These are phyloP conservation scores for Quadroppia sp. DNA, from an alignment of 2,888 invertebrate species.

Conservation along the genomic window DNA sequence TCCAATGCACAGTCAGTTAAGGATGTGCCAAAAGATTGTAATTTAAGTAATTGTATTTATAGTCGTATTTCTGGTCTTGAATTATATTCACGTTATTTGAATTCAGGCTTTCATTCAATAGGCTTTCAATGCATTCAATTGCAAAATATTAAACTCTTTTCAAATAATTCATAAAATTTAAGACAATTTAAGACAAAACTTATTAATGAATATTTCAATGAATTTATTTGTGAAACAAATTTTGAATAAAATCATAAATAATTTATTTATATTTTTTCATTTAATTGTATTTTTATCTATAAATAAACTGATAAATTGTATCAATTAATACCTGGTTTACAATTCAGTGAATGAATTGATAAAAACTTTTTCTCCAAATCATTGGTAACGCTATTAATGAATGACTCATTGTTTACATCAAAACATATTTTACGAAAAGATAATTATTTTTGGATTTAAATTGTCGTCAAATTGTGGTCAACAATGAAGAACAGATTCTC, in stretches of 20 bases:
- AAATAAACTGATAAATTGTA: no score
- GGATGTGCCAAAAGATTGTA: neutral
- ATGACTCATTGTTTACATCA: neutral
- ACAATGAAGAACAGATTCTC: constrained; percentile 89
- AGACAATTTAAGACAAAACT: neutral
- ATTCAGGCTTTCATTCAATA: constrained; percentile 61
- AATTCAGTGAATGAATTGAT: no score
- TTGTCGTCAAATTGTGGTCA: neutral
- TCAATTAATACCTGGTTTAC: no score
- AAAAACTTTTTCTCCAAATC: no score
- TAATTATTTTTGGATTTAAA: no score
- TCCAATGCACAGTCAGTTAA: neutral
- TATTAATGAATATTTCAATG: neutral
- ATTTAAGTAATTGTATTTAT: constrained; percentile 1
- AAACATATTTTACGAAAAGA: neutral
- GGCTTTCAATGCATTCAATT: constrained; percentile 42
- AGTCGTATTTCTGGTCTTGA: constrained; percentile 66
- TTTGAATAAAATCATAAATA: no score
- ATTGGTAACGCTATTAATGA: neutral
- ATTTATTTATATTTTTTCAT: no score
- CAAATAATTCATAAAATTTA: neutral
- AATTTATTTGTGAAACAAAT: no score
- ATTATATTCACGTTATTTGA: constrained; percentile 83
- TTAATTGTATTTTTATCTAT: no score
- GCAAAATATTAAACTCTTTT: constrained; percentile 31